Base-by-base conservation (phyloP, 2,888 invertebrate species). In the Drosophila kuntzei region DNA sequence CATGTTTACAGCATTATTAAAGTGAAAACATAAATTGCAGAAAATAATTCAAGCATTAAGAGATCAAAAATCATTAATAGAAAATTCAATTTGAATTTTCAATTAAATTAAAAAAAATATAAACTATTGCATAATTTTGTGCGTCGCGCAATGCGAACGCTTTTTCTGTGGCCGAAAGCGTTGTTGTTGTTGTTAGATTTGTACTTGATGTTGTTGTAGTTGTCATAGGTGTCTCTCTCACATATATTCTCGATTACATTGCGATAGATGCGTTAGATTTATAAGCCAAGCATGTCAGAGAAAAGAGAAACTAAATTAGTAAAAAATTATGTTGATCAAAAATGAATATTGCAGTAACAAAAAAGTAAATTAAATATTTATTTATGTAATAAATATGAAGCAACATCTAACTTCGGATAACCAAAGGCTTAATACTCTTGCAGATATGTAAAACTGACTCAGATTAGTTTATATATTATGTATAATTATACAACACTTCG, bases 241-340 rank as follows among this genome's bases (percentile, higher is more conserved):
- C 14, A 54, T 44, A 34, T 16, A 60, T 39, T 43, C 87, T 82
- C 88, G 83, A 60, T 73, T 79, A 87, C 71, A 89, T 70, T 84
- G 89, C 87, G 75, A 84, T 84, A 84, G 85, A 75, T 63, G 87
- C 85, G 74, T 87, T 78, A 86, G 76, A 70, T 68, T 80, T 74
- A 89, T 55, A 91, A 90, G 90, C 90, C 90, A 91, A 88, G 90
- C 90, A 87, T 85, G 88, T 90, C 90, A 90, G 78, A 90, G 88
- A 90, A 91, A 87, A 91, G 78, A 90, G 88, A 89, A 90, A 89
- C 90, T 90, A 89, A 74, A 90, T 90, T 90, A 90, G 90, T 90
- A 74, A 86, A 89, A 90, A 84, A 76, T 74, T 76, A 77, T 79
- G 72, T 75, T 60, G 67, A 78, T 80, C 80, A 74, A 71, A 66